Evolutionary conservation across 2,113 vertebrate species (phyloP), one percentile per base, ranked within the genome.

Genomic region (Chrysochloris asiatica): DNA sequence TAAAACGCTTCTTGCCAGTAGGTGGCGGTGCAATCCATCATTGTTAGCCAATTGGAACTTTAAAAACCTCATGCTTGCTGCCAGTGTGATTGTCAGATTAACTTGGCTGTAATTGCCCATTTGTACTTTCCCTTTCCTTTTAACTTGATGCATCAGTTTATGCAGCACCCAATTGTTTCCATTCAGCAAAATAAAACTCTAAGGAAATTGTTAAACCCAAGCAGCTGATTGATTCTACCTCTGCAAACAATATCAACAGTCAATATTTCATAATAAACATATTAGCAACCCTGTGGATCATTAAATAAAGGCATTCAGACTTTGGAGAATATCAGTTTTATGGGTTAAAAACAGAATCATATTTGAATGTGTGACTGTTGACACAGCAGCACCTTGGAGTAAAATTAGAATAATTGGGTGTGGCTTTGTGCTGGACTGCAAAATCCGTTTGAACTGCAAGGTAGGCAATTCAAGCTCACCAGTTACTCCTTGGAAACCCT

Each of bases 11-110:
- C 26, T 71, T 0, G 41, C 83, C 95, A 96, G 95, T 81, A 96
- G 96, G 67, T 96, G 96, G 95, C 93, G 78, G 89, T 90, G 48
- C 77, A 95, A 93, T 92, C 92, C 94, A 59, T 52, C 67, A 65
- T 56, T 93, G 90, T 90, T 82, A 75, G 30, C 26, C 69, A 80
- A 48, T 21, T 14, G 61, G 71, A 14, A 2, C 3, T 76, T 82
- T 86, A 77, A 78, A 67, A 73, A 56, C 16, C 30, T 3, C 26
- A 80, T 81, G n/a, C 6, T 13, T 47, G 6, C 41, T 48, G 43
- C 30, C 36, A 8, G 13, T 83, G 33, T 63, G 43, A 67, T 17
- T 83, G 13, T 83, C 47, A 9, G 50, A 2, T 88, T 89, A 76
- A 73, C 3, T 36, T 75, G 77, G 17, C 13, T 63, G 0, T 83